Conservation (phyloP, 2,797 vertebrate species). For the Cossypha niveicapilla region DNA sequence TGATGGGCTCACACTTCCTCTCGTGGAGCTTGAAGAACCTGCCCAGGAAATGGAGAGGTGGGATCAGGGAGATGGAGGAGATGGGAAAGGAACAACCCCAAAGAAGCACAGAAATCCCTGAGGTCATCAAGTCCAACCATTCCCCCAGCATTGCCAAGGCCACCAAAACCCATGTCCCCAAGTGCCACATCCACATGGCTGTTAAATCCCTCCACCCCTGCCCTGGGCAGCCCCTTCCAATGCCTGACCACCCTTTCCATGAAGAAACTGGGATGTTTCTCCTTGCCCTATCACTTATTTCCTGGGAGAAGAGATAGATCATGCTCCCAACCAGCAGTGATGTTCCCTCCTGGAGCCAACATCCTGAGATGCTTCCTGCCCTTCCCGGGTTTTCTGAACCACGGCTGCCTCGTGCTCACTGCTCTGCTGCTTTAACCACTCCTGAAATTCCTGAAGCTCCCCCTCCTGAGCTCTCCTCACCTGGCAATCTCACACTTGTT, state of each 20-base stretch:
- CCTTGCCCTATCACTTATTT: not conserved
- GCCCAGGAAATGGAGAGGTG: not conserved
- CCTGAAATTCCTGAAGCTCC: not conserved
- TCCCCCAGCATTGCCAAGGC: not conserved
- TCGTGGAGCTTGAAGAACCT: constrained; percentile 98
- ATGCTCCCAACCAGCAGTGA: not conserved
- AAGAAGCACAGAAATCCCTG: not conserved
- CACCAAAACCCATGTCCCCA: not conserved
- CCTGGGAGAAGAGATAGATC: not conserved
- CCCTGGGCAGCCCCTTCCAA: not conserved
- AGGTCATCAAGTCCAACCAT: not conserved
- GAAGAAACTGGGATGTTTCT: not conserved
- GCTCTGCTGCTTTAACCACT: not conserved
- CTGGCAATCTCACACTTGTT: constrained; percentile 98
- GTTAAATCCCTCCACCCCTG: not conserved
- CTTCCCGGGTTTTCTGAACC: rapidly evolving
- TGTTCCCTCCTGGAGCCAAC: not conserved
- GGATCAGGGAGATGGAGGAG: not conserved
- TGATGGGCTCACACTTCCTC: constrained; percentile 95
- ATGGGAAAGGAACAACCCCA: not conserved
- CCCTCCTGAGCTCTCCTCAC: constrained; percentile 62
- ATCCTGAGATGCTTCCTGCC: not conserved
- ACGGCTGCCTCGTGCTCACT: not conserved
- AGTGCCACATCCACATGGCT: rapidly evolving
- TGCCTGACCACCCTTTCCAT: not conserved